A percentile compares a stretch with the other conserved stretches of the same genome.
Conservation (phyloP, 2,888 invertebrate species). For the Drosophila anomelani region DNA sequence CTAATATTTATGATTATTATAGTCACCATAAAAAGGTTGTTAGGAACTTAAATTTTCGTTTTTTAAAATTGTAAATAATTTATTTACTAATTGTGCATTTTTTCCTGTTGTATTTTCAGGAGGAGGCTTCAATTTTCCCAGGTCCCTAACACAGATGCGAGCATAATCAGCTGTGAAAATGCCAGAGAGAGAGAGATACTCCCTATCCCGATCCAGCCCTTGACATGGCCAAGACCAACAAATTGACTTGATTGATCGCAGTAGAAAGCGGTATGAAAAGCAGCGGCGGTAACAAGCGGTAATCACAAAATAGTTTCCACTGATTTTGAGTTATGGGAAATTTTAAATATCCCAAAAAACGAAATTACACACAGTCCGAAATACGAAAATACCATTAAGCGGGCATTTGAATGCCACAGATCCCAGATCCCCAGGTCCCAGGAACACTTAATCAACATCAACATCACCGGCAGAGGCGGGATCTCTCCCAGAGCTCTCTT, state of each 20-base stretch:
- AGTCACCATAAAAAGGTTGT: neutral
- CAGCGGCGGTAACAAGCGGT: constrained; percentile 72
- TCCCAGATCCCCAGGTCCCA: constrained; percentile 18
- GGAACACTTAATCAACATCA: constrained; percentile 53
- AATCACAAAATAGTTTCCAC: constrained; percentile 82
- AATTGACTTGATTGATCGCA: constrained; percentile 76
- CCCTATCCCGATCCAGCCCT: neutral
- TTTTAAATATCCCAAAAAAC: constrained; percentile 63
- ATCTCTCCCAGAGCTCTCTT: constrained; percentile 15
- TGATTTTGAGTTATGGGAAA: constrained; percentile 82
- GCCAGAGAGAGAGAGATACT: neutral
- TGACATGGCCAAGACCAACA: constrained; percentile 41
- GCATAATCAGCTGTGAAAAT: constrained; percentile 49
- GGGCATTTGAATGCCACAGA: constrained; percentile 43
- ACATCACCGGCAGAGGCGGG: constrained; percentile 52
- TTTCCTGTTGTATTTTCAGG: no score
- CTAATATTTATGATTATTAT: neutral
- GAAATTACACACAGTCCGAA: constrained; percentile 63
- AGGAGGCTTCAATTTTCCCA: constrained; percentile 39
- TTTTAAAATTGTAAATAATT: no score
- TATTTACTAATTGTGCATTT: neutral
- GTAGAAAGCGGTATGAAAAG: constrained; percentile 73
- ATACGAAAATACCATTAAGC: constrained; percentile 73
- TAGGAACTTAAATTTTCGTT: neutral
- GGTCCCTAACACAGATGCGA: constrained; percentile 51